Evolutionary conservation across 2,797 vertebrate species (phyloP), one percentile per base, ranked within the genome.

Genomic region (Chaunax sp.): DNA sequence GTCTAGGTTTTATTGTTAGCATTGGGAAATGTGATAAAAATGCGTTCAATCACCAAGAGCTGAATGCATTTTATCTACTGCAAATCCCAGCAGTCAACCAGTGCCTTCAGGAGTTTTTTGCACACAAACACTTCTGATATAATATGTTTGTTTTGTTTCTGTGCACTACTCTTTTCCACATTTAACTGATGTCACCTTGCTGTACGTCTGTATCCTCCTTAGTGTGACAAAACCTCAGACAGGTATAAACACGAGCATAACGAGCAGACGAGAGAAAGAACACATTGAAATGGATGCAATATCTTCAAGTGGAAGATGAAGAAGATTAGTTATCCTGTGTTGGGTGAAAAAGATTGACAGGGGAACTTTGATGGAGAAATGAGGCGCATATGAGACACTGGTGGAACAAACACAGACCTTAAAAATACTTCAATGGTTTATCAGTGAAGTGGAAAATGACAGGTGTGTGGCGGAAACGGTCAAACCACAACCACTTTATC

Each of bases 301-400:
- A 76, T 90, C 81, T 82, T 75, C 69, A 77, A 82, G 77, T 66
- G 63, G 69, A 28, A 81, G 86, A 84, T 80, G 72, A 81, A 78
- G 79, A 64, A 78, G 78, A 91, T 87, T 72, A 51, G 80, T 84
- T 87, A 88, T 90, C 85, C 79, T 50, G 25, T 28, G 74, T 68
- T 66, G n/a, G 46, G 69, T 57, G 64, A 87, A 83, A 73, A 53
- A 77, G 75, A 89, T 40, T 51, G 73, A 89, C 87, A 75, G 78
- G 50, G 44, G 49, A 75, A 72, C 71, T 81, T 66, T 68, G 53
- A 69, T 12, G 1, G 47, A 60, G 56, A 30, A 30, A 30, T 30
- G 28, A 22, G 20, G 69, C 35, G 5, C 3, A n/a, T n/a, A 77
- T 70, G 83, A 50, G 65, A 78, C 68, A 56, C 61, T 0, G 33